Evolutionary conservation across 1,140 invertebrate genomes (phyloP).

Genomic region (Tachypleus tridentatus): DNA sequence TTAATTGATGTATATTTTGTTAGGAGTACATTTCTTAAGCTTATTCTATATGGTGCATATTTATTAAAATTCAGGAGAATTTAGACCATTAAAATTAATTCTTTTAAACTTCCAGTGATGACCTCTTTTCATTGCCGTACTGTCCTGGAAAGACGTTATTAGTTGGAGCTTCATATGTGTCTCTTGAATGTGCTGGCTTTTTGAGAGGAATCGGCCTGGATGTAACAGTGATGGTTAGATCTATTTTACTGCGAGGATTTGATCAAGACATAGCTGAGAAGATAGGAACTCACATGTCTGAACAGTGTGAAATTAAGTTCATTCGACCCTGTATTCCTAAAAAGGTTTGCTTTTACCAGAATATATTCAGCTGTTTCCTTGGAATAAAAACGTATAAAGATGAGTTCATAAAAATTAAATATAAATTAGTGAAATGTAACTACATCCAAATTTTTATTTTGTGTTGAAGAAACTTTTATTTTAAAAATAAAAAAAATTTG

Average conservation of each 20-base stretch:
- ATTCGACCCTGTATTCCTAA: slow-evolving; percentile 61
- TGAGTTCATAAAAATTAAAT: no score
- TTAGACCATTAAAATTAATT: background rate
- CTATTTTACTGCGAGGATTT: slow-evolving; percentile 88
- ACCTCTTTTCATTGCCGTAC: slow-evolving; percentile 79
- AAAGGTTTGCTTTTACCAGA: slow-evolving; percentile 27
- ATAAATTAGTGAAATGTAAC: no score
- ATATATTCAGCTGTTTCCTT: no score
- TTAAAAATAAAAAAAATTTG: no score
- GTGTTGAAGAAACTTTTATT: no score
- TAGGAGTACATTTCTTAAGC: no score
- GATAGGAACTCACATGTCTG: slow-evolving; percentile 65
- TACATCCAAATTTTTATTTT: no score
- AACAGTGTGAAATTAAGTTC: slow-evolving; percentile 69
- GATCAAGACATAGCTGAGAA: slow-evolving; percentile 91
- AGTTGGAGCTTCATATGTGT: slow-evolving; percentile 74
- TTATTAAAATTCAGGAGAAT: no score
- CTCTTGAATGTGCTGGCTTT: slow-evolving; percentile 94
- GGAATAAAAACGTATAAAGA: no score
- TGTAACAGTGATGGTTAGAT: slow-evolving; percentile 48
- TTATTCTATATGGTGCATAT: no score
- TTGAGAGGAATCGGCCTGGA: slow-evolving; percentile 57
- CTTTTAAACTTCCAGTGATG: slow-evolving; percentile 57
- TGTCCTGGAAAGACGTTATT: slow-evolving; percentile 88
- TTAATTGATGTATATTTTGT: no score